Conservation (phyloP, 2,888 invertebrate species). For the Cristatella mucedo region DNA sequence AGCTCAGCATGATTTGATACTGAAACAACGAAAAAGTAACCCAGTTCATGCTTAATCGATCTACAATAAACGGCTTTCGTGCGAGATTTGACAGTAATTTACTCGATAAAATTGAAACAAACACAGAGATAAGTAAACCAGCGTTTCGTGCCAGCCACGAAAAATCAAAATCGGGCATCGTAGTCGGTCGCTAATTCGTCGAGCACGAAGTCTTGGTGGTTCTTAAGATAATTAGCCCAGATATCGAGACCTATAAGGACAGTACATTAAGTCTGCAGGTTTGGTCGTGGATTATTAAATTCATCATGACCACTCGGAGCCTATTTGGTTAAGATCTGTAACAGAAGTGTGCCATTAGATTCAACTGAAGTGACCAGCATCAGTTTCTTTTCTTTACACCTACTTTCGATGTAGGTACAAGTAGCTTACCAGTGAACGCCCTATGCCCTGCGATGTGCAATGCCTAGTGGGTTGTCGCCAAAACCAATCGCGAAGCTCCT, state of each 20-base stretch:
- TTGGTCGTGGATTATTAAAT: conserved; percentile 17
- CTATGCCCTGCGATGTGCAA: conserved; percentile 24
- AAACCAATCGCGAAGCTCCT: conserved; percentile 22
- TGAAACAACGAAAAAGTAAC: too few relatives aligned
- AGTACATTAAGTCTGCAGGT: conserved; percentile 24
- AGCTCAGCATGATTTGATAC: too few relatives aligned
- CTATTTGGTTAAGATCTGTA: conserved; percentile 23
- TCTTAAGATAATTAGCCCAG: conserved; percentile 21
- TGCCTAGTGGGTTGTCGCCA: conserved; percentile 20
- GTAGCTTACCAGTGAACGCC: conserved; percentile 11
- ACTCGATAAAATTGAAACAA: too few relatives aligned
- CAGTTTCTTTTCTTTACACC: not conserved
- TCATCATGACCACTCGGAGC: conserved; percentile 20
- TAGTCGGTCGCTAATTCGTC: conserved; percentile 30
- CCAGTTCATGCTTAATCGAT: too few relatives aligned
- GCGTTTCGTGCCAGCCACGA: conserved; percentile 29
- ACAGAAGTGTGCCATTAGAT: too few relatives aligned
- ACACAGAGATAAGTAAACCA: too few relatives aligned
- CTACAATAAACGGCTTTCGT: too few relatives aligned
- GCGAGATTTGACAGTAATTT: too few relatives aligned
- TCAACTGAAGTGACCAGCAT: too few relatives aligned
- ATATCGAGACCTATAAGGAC: conserved; percentile 28
- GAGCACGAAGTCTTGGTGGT: conserved; percentile 20
- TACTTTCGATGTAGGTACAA: not conserved
- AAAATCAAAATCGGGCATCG: conserved; percentile 29